Evolutionary conservation across 2,888 invertebrate species (phyloP).

Genomic region (Trichacis sp.): DNA sequence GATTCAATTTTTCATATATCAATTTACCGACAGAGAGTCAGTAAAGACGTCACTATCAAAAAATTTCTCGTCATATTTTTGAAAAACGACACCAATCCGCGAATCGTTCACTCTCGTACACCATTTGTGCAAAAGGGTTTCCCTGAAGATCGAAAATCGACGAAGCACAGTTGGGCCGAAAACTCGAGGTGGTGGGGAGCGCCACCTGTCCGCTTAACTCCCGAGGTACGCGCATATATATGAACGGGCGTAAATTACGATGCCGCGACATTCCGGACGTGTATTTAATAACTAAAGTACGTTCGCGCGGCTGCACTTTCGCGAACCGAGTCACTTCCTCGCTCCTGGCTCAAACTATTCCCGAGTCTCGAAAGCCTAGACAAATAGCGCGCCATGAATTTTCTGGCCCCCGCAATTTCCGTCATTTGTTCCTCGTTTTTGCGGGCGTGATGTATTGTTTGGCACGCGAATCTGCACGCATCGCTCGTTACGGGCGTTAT

Average conservation of each 20-base stretch:
- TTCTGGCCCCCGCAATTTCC: background rate
- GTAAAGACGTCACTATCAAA: too few relatives aligned
- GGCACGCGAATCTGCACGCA: background rate
- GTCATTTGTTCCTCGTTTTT: background rate
- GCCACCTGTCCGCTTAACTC: too few relatives aligned
- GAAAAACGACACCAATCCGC: too few relatives aligned
- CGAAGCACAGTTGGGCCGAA: too few relatives aligned
- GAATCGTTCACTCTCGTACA: too few relatives aligned
- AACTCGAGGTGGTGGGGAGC: too few relatives aligned
- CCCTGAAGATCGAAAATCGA: too few relatives aligned
- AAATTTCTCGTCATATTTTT: too few relatives aligned
- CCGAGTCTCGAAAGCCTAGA: background rate
- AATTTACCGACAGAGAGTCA: too few relatives aligned
- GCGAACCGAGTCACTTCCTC: slow-evolving; percentile 6
- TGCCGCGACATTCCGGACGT: slow-evolving; percentile 37
- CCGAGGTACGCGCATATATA: too few relatives aligned
- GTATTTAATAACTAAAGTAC: slow-evolving; percentile 41
- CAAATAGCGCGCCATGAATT: slow-evolving; percentile 1
- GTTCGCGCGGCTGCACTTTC: background rate
- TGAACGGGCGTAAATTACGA: slow-evolving; percentile 44
- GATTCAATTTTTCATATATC: too few relatives aligned
- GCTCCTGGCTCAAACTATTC: slow-evolving; percentile 1
- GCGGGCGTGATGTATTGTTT: background rate
- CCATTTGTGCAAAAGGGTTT: too few relatives aligned
- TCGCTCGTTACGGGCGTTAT: background rate